A percentile compares a stretch with the other conserved stretches of the same genome.
phyloP scores from a whole-genome alignment of 2,888 invertebrate genomes.

The Nebria brevicollis region DNA sequence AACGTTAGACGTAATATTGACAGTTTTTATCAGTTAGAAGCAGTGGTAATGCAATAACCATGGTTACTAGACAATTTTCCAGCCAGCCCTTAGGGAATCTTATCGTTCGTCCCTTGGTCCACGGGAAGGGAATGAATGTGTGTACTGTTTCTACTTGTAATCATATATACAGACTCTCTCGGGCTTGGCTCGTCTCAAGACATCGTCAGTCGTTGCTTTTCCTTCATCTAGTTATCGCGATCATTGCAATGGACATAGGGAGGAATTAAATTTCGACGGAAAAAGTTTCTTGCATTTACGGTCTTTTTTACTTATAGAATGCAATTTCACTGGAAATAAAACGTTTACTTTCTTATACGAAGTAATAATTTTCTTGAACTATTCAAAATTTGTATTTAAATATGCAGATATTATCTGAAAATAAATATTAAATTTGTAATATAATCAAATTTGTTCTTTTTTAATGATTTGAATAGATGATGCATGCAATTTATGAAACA shows the following conservation, averaged over 20 bases:
- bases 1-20: slow-evolving; percentile 38
- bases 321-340: background rate
- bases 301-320: background rate
- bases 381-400: too few species aligned
- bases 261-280: slow-evolving; percentile 17
- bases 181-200: background rate
- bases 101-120: slow-evolving; percentile 24
- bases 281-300: background rate
- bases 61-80: slow-evolving; percentile 23
- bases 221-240: slow-evolving; percentile 12
- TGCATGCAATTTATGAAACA: too few species aligned
- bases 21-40: slow-evolving; percentile 42
- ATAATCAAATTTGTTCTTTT: too few species aligned
- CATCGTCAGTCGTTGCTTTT: slow-evolving; percentile 5
- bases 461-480: too few species aligned
- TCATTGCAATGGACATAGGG: slow-evolving; percentile 11
- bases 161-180: background rate
- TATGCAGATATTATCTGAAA: too few species aligned
- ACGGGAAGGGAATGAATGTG: background rate
- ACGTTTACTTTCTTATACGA: too few species aligned
- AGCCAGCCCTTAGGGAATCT: slow-evolving; percentile 24
- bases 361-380: too few species aligned
- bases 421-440: too few species aligned
- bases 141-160: slow-evolving; percentile 9
- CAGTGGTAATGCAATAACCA: slow-evolving; percentile 37